Percentiles rank a stretch among this genome's conserved stretches.
These are phyloP conservation scores for Atherinomorus stipes DNA, from an alignment of 2,113 vertebrate species.

Conservation along the genomic window DNA sequence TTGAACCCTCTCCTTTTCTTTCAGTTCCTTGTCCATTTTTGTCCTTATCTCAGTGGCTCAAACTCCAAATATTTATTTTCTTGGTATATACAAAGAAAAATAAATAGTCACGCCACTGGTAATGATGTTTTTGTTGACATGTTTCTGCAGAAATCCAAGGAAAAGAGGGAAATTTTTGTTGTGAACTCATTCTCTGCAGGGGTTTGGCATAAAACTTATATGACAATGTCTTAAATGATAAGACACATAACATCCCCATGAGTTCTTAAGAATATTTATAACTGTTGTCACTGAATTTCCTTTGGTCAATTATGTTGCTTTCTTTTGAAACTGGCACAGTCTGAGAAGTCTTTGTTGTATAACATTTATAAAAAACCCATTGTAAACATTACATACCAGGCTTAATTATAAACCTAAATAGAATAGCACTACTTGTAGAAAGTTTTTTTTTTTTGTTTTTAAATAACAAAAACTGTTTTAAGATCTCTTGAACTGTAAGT, in stretches of 20 bases:
- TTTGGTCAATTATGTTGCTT: background rate
- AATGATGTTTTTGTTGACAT: slow-evolving; percentile 6
- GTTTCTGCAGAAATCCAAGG: background rate
- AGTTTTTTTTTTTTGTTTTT: too few relatives aligned
- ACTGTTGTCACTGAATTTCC: background rate
- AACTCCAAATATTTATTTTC: slow-evolving; percentile 44
- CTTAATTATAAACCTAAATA: too few relatives aligned
- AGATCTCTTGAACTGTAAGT: too few relatives aligned
- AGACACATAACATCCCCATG: background rate
- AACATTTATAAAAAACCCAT: background rate
- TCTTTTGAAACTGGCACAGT: background rate
- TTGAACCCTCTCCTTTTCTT: slow-evolving; percentile 41
- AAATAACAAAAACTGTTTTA: too few relatives aligned
- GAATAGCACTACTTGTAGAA: too few relatives aligned
- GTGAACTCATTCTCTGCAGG: background rate
- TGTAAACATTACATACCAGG: too few relatives aligned
- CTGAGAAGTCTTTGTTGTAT: background rate
- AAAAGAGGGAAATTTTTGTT: slow-evolving; percentile 7
- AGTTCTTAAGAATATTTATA: background rate
- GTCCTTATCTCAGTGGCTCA: slow-evolving; percentile 38
- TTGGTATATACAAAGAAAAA: slow-evolving; percentile 42
- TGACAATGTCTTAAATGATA: background rate
- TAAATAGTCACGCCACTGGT: slow-evolving; percentile 29
- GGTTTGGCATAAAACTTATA: background rate
- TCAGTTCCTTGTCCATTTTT: slow-evolving; percentile 39